Conservation (phyloP, 2,888 invertebrate species). For the Sinohyriopsis cumingii region DNA sequence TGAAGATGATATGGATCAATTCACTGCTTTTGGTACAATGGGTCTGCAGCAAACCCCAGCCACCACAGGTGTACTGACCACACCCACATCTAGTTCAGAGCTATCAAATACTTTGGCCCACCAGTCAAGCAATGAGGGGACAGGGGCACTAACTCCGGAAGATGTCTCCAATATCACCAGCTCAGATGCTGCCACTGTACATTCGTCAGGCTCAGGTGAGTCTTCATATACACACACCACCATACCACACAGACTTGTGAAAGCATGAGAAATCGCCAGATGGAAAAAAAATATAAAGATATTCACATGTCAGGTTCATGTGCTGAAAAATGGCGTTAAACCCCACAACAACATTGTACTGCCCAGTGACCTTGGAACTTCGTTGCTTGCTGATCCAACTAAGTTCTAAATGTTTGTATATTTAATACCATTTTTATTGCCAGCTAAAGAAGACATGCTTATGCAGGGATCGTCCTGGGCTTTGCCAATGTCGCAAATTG, state of each 20-base stretch:
- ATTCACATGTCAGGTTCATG: neutral
- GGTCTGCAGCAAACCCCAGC: neutral
- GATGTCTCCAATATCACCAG: slow-evolving; percentile 58
- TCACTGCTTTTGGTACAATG: slow-evolving; percentile 1
- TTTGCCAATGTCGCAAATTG: too few relatives aligned
- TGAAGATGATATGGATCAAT: slow-evolving; percentile 24
- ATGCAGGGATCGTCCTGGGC: too few relatives aligned
- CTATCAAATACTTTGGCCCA: slow-evolving; percentile 1
- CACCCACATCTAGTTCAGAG: slow-evolving; percentile 15
- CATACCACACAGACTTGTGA: too few relatives aligned
- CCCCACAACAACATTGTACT: too few relatives aligned
- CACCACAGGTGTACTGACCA: slow-evolving; percentile 7
- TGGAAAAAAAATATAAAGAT: too few relatives aligned
- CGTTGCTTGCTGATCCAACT: too few relatives aligned
- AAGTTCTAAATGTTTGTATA: too few relatives aligned
- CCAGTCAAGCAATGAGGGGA: slow-evolving; percentile 15
- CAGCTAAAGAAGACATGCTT: too few relatives aligned
- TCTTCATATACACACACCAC: neutral
- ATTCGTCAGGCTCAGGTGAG: slow-evolving; percentile 54
- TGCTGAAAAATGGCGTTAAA: too few relatives aligned
- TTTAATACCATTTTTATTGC: too few relatives aligned
- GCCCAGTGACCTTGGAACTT: too few relatives aligned
- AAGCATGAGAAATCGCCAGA: too few relatives aligned
- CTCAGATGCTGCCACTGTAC: slow-evolving; percentile 58
- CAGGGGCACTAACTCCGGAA: slow-evolving; percentile 52